Conservation (phyloP, 2,797 vertebrate genomes). For the Artibeus jamaicensis region DNA sequence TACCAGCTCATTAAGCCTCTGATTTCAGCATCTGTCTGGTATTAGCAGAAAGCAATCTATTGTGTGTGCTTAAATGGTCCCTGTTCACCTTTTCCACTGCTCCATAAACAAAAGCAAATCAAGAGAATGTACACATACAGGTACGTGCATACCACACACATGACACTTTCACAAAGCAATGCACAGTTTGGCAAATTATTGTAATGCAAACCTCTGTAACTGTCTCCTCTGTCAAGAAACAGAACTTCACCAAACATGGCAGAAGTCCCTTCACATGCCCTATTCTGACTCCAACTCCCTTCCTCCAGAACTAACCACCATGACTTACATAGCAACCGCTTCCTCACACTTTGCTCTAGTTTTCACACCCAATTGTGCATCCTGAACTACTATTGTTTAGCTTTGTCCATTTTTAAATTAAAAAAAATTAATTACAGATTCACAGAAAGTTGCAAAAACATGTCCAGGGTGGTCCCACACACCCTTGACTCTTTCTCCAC, state of each 20-base stretch:
- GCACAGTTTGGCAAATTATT: neutral
- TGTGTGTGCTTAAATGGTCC: neutral
- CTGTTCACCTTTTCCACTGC: neutral
- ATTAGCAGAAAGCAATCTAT: constrained; percentile 35
- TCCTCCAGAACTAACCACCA: neutral
- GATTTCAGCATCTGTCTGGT: constrained; percentile 46
- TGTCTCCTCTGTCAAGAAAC: neutral
- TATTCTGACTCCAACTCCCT: neutral
- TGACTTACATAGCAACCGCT: neutral
- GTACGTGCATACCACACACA: neutral
- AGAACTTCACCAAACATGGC: neutral
- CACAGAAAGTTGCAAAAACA: constrained; percentile 8
- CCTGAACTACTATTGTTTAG: neutral
- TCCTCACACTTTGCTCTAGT: neutral
- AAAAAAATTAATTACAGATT: neutral
- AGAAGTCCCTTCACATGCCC: neutral
- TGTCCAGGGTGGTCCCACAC: neutral
- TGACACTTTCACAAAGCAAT: neutral
- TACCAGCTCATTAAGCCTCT: constrained; percentile 1
- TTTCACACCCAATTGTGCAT: neutral
- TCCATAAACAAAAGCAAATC: neutral
- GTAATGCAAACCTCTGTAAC: neutral
- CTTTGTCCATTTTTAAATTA: neutral
- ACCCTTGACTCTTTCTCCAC: neutral
- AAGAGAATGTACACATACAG: neutral